phyloP scores from a whole-genome alignment of 2,888 invertebrate genomes.

The Luffia ferchaultella region DNA sequence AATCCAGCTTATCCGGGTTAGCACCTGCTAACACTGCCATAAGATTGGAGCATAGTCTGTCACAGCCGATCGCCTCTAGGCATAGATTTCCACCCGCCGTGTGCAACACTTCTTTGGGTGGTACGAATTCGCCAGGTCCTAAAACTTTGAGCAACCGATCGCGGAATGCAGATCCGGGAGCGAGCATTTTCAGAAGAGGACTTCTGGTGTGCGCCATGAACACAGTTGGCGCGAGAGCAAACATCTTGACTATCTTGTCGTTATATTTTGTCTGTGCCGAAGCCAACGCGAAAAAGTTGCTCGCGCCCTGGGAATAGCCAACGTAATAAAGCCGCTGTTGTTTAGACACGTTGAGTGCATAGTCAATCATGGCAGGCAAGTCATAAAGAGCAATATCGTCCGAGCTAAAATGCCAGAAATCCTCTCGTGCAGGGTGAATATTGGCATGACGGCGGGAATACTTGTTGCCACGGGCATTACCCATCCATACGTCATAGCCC shows the following conservation, averaged over 20 bases:
- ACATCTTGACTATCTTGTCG: slow-evolving; percentile 56
- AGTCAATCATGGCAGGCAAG: slow-evolving; percentile 82
- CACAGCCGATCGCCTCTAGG: slow-evolving; percentile 38
- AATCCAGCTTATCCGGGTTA: slow-evolving; percentile 63
- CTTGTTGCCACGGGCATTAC: slow-evolving; percentile 79
- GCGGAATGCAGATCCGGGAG: slow-evolving; percentile 27
- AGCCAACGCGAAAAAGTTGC: slow-evolving; percentile 64
- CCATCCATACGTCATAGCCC: slow-evolving; percentile 81
- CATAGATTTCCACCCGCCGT: slow-evolving; percentile 49
- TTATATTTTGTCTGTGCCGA: slow-evolving; percentile 63
- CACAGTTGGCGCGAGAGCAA: slow-evolving; percentile 66
- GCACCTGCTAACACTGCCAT: slow-evolving; percentile 69
- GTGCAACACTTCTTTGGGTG: slow-evolving; percentile 56
- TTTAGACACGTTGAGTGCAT: slow-evolving; percentile 61
- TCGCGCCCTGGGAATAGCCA: slow-evolving; percentile 77
- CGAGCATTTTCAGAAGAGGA: slow-evolving; percentile 32
- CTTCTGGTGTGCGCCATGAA: slow-evolving; percentile 45
- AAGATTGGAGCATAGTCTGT: slow-evolving; percentile 64
- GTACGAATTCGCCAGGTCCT: slow-evolving; percentile 71
- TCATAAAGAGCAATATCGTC: slow-evolving; percentile 83
- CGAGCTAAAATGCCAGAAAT: slow-evolving; percentile 79
- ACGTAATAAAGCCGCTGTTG: slow-evolving; percentile 67
- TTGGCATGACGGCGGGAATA: slow-evolving; percentile 64
- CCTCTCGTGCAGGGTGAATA: slow-evolving; percentile 32
- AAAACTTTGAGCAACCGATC: slow-evolving; percentile 31